These are phyloP conservation scores for Ardeotis arabs DNA, from an alignment of 2,113 vertebrate genomes.

Conservation along the genomic window DNA sequence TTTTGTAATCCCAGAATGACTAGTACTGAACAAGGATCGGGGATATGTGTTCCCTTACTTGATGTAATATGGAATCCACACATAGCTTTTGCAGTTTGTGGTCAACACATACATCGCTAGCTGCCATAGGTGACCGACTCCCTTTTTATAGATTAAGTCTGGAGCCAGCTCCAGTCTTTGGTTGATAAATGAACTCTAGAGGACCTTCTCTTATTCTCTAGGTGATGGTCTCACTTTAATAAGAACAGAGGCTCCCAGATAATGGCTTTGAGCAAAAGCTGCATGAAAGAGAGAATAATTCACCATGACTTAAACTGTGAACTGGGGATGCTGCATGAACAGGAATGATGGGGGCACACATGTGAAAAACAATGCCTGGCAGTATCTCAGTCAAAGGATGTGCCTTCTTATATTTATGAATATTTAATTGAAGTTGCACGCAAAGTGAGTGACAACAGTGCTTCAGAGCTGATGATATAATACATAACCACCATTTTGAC, in stretches of 20 bases:
- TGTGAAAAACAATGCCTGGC: slow-evolving; percentile 70
- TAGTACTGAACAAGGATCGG: not conserved
- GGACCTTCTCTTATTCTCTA: not conserved
- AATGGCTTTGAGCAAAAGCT: slow-evolving; percentile 59
- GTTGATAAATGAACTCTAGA: not conserved
- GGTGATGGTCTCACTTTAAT: not conserved
- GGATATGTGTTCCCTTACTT: rapidly evolving
- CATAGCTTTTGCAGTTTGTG: not conserved
- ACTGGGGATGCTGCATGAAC: slow-evolving; percentile 72
- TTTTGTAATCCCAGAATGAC: not conserved
- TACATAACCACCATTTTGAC: not conserved
- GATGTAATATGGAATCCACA: not conserved
- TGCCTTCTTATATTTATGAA: not conserved
- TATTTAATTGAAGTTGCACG: not conserved
- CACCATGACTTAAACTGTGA: slow-evolving; percentile 73
- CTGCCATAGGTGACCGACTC: not conserved
- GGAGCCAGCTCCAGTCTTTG: not conserved
- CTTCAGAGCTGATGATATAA: not conserved
- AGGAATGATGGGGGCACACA: slow-evolving; percentile 71
- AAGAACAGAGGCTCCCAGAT: not conserved
- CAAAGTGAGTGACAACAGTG: not conserved
- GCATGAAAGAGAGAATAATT: slow-evolving; percentile 68
- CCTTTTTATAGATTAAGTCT: not conserved
- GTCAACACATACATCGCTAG: not conserved
- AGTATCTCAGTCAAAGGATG: slow-evolving; percentile 78